Conservation (phyloP, 1,140 invertebrate genomes). For the Fopius arisanus region DNA sequence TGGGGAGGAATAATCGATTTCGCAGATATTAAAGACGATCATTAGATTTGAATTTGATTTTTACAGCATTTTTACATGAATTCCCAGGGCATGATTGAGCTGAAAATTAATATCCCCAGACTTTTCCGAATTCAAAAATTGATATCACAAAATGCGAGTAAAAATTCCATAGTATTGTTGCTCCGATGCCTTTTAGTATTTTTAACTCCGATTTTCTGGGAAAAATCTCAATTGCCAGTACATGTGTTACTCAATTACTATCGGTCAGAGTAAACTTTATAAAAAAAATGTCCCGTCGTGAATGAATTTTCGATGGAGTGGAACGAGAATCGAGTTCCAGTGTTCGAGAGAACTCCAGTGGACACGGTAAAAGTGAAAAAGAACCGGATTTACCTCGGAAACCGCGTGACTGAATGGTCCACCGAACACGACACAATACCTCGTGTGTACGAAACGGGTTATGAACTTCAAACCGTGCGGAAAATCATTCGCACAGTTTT, state of each 20-base stretch:
- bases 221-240: too few relatives aligned
- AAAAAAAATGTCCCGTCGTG: too few relatives aligned
- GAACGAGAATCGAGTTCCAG: slow-evolving; percentile 6
- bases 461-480: slow-evolving; percentile 38
- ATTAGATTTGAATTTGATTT: neutral
- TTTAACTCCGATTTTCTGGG: too few relatives aligned
- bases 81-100: too few relatives aligned
- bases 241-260: too few relatives aligned
- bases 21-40: neutral
- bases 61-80: neutral
- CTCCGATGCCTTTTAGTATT: too few relatives aligned
- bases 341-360: neutral
- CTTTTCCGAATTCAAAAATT: too few relatives aligned
- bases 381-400: slow-evolving; percentile 14
- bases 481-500: slow-evolving; percentile 40
- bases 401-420: slow-evolving; percentile 8
- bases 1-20: neutral
- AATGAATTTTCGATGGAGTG: too few relatives aligned
- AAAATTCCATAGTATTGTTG: too few relatives aligned
- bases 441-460: slow-evolving; percentile 18
- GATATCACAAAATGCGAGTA: too few relatives aligned
- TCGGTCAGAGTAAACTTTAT: too few relatives aligned
- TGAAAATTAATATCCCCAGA: too few relatives aligned
- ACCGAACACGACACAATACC: slow-evolving; percentile 3
- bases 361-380: slow-evolving; percentile 11